phyloP scores from a whole-genome alignment of 2,888 invertebrate species.

The Bugulina stolonifera region DNA sequence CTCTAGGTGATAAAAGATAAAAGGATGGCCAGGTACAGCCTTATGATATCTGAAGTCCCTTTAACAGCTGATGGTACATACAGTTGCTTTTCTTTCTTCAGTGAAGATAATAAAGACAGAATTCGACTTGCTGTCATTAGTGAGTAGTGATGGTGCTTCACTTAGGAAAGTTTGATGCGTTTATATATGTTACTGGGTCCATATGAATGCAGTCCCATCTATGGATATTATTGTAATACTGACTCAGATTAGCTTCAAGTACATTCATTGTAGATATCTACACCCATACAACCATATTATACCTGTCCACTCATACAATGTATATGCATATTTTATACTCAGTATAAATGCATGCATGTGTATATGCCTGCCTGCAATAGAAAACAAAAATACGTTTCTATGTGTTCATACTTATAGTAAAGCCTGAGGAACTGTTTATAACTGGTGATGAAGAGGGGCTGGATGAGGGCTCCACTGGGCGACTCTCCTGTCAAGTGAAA shows the following conservation, averaged over 20 bases:
- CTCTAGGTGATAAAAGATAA: background rate
- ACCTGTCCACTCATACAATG: too few relatives aligned
- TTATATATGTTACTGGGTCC: too few relatives aligned
- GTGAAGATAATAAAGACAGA: background rate
- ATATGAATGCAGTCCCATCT: too few relatives aligned
- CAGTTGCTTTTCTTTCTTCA: background rate
- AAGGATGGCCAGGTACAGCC: background rate
- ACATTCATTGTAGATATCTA: too few relatives aligned
- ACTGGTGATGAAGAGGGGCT: constrained; percentile 12
- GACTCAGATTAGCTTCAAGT: too few relatives aligned
- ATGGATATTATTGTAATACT: too few relatives aligned
- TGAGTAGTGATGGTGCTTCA: too few relatives aligned
- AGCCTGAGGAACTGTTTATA: background rate
- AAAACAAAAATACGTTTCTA: too few relatives aligned
- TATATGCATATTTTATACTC: too few relatives aligned
- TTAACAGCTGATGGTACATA: background rate
- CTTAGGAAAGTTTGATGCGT: background rate
- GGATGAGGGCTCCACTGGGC: background rate
- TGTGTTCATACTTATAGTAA: background rate
- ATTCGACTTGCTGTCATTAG: background rate
- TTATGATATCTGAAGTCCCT: background rate
- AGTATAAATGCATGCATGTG: too few relatives aligned
- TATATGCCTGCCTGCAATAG: too few relatives aligned
- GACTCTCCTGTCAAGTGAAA: background rate
- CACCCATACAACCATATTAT: too few relatives aligned